phyloP scores from a whole-genome alignment of 2,888 invertebrate species.

The Bombylius discolor region DNA sequence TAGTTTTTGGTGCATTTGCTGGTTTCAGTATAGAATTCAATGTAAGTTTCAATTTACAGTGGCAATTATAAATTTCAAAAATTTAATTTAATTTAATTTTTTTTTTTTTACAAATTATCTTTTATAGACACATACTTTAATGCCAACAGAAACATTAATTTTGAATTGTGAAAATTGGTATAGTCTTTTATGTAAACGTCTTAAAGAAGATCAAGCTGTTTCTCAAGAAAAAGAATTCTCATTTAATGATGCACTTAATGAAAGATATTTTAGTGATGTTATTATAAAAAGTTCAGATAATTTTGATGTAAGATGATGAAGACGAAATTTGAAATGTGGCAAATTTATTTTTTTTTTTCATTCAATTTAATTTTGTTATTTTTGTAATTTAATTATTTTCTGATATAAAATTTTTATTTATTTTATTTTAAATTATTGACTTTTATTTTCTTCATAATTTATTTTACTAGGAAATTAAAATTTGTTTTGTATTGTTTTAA shows the following conservation, averaged over 20 bases:
- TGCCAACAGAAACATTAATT: constrained; percentile 41
- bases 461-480: too few species aligned
- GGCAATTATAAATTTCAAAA: background rate
- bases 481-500: too few species aligned
- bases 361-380: too few species aligned
- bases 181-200: constrained; percentile 46
- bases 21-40: constrained; percentile 53
- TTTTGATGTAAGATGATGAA: constrained; percentile 18
- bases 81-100: background rate
- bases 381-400: too few species aligned
- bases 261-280: constrained; percentile 50
- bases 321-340: too few species aligned
- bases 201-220: constrained; percentile 38
- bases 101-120: background rate
- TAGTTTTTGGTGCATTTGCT: constrained; percentile 48
- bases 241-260: constrained; percentile 49
- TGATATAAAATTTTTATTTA: too few species aligned
- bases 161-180: constrained; percentile 51
- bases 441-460: too few species aligned
- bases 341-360: too few species aligned
- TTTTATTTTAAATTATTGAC: too few species aligned
- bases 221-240: constrained; percentile 44
- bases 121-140: constrained; percentile 38
- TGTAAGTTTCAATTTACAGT: constrained; percentile 21
- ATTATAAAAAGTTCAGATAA: constrained; percentile 27